phyloP scores from a whole-genome alignment of 2,888 invertebrate species.

The Thera obeliscata region DNA sequence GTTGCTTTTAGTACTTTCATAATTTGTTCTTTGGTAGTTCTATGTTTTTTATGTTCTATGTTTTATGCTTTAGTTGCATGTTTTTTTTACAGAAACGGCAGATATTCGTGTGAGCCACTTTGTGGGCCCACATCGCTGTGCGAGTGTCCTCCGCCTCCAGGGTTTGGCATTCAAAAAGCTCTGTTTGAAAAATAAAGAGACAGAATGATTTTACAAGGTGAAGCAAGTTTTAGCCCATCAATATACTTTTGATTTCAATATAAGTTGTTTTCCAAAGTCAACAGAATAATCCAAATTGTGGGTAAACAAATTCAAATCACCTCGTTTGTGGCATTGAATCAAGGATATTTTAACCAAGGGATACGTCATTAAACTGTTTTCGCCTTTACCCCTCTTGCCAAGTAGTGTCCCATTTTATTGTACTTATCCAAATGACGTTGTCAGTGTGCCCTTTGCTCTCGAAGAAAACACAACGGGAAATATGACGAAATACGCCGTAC shows the following conservation, averaged over 20 bases:
- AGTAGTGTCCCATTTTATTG: too few relatives aligned
- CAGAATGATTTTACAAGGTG: not conserved
- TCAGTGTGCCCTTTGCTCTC: too few relatives aligned
- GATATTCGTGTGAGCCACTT: slow-evolving; percentile 63
- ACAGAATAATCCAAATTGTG: not conserved
- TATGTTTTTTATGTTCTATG: too few relatives aligned
- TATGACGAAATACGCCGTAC: too few relatives aligned
- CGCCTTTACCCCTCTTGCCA: too few relatives aligned
- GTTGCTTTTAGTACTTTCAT: not conserved
- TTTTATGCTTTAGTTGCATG: too few relatives aligned
- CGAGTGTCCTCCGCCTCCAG: slow-evolving; percentile 57
- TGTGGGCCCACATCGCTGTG: slow-evolving; percentile 56
- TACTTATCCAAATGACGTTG: too few relatives aligned
- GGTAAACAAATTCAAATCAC: not conserved
- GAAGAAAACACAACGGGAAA: too few relatives aligned
- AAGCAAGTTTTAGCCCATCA: not conserved
- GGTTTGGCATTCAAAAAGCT: slow-evolving; percentile 57
- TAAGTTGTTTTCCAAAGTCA: not conserved
- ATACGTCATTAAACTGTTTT: too few relatives aligned
- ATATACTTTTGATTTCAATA: not conserved
- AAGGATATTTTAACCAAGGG: too few relatives aligned
- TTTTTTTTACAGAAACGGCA: slow-evolving; percentile 59
- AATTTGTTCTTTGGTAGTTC: not conserved
- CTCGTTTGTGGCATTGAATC: not conserved
- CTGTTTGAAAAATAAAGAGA: not conserved